phyloP scores from a whole-genome alignment of 2,113 vertebrate genomes.

The Cryptomyrus ogoouensis region DNA sequence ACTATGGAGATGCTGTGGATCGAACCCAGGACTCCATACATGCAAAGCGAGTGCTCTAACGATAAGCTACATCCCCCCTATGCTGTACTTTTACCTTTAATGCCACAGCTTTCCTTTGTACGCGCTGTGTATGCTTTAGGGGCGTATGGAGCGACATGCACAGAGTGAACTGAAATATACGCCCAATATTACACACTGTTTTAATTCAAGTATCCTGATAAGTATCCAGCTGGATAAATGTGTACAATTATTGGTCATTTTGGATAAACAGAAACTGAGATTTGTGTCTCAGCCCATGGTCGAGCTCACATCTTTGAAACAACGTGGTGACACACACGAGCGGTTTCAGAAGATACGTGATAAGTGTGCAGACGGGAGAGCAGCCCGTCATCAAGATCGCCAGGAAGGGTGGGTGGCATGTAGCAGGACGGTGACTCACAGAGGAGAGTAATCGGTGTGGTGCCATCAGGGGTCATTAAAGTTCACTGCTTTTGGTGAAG shows the following conservation, averaged over 20 bases:
- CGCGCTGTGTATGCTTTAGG: not conserved
- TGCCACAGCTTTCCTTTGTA: not conserved
- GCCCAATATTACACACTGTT: not conserved
- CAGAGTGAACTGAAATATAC: not conserved
- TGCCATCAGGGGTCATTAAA: not conserved
- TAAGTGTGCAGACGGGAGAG: not conserved
- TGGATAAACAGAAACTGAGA: not conserved
- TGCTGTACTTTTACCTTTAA: not conserved
- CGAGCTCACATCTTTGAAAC: not conserved
- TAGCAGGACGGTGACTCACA: not conserved
- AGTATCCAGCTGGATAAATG: not conserved
- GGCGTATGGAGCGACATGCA: not conserved
- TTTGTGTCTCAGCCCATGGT: not conserved
- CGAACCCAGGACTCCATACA: not conserved
- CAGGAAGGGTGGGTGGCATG: not conserved
- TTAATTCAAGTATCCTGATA: not conserved
- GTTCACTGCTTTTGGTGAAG: conserved; percentile 5
- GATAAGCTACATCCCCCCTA: not conserved
- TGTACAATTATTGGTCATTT: not conserved
- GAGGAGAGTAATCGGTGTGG: not conserved
- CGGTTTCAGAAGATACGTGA: not conserved
- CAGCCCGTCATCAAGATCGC: too few relatives aligned
- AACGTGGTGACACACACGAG: not conserved
- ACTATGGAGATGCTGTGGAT: not conserved
- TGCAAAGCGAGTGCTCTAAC: not conserved